These are phyloP conservation scores for Neoscelio sp. DNA, from an alignment of 2,888 invertebrate species.

Conservation along the genomic window DNA sequence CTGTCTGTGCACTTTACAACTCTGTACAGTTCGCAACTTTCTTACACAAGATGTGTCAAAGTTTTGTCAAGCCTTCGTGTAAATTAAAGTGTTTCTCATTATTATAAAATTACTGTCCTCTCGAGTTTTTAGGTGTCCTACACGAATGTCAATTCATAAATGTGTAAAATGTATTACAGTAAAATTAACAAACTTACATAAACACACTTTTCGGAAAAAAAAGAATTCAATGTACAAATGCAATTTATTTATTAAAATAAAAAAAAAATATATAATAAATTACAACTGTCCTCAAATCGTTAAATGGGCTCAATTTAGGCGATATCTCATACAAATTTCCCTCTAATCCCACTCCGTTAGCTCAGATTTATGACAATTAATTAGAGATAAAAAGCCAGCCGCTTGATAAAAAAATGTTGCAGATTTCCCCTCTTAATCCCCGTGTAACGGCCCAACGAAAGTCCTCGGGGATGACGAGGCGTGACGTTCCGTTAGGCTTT, in stretches of 20 bases:
- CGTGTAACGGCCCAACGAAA: constrained; percentile 60
- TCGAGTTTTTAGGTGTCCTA: too few relatives aligned
- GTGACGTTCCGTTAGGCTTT: constrained; percentile 78
- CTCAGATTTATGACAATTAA: constrained; percentile 80
- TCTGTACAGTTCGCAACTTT: constrained; percentile 79
- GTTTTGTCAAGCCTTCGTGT: constrained; percentile 37
- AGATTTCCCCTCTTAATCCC: constrained; percentile 80
- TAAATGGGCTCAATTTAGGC: constrained; percentile 69
- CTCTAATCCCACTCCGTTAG: constrained; percentile 71
- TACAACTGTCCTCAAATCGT: constrained; percentile 69
- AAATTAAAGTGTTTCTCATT: constrained; percentile 1
- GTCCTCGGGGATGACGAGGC: constrained; percentile 78
- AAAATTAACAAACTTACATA: too few relatives aligned
- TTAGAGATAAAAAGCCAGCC: constrained; percentile 79
- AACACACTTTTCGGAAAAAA: too few relatives aligned
- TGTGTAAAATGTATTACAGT: too few relatives aligned
- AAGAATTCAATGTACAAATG: too few relatives aligned
- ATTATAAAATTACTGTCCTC: not conserved
- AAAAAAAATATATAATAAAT: constrained; percentile 17
- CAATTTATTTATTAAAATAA: too few relatives aligned
- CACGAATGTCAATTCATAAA: too few relatives aligned
- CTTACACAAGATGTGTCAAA: constrained; percentile 36
- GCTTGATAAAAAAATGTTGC: constrained; percentile 76
- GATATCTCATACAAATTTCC: constrained; percentile 71
- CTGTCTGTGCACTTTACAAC: constrained; percentile 81